Evolutionary conservation across 2,113 vertebrate species (phyloP).

Genomic region (Tonatia bakeri): DNA sequence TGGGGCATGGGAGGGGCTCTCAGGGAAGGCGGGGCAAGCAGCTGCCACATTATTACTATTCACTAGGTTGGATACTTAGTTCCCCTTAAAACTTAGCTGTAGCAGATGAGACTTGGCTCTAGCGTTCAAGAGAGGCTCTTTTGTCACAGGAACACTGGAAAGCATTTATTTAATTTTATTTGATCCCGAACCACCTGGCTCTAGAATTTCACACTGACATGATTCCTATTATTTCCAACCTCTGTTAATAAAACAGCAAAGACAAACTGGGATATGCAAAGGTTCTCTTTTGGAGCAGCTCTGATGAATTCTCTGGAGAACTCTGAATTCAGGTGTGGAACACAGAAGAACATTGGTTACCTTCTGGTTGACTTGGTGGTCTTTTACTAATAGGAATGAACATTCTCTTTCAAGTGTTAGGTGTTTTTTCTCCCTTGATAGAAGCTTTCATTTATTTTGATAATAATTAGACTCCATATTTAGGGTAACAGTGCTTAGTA

Average conservation of each 20-base stretch:
- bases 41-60: background rate
- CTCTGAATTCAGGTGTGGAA: too few relatives aligned
- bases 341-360: background rate
- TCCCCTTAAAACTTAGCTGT: background rate
- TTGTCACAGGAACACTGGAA: background rate
- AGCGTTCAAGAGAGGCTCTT: background rate
- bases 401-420: background rate
- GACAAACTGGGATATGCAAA: fast-evolving
- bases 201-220: background rate
- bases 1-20: too few relatives aligned
- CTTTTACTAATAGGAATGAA: background rate
- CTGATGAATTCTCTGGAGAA: background rate
- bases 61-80: background rate
- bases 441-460: background rate
- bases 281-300: background rate
- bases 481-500: background rate
- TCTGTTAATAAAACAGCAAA: background rate
- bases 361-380: background rate
- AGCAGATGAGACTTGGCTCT: background rate
- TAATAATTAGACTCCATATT: background rate
- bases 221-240: background rate
- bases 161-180: background rate
- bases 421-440: background rate
- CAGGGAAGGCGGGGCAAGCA: background rate
- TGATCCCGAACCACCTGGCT: background rate